phyloP scores from a whole-genome alignment of 2,888 invertebrate species.

The Lycia hirtaria region DNA sequence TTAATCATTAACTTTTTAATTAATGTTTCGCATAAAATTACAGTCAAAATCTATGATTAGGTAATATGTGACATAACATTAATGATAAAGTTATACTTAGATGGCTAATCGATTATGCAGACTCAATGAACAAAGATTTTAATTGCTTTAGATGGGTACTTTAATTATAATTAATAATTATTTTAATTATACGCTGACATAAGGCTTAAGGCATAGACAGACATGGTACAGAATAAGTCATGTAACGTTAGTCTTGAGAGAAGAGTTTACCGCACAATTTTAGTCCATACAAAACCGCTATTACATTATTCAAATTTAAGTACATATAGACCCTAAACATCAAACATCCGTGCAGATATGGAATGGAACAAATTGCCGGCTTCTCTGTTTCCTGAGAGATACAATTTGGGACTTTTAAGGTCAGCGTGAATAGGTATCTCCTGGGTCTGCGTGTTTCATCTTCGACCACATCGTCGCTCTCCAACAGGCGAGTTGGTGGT shows the following conservation, averaged over 20 bases:
- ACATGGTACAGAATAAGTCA: neutral
- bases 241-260: neutral
- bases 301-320: no score
- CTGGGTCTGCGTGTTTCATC: no score
- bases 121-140: constrained; percentile 18
- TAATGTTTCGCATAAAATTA: constrained; percentile 38
- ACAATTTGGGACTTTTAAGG: no score
- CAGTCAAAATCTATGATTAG: constrained; percentile 34
- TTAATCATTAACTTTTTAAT: constrained; percentile 38
- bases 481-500: no score
- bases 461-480: no score
- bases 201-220: neutral
- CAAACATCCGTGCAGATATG: no score
- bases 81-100: constrained; percentile 10
- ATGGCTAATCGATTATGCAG: constrained; percentile 21
- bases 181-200: constrained; percentile 15
- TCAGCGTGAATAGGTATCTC: no score
- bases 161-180: constrained; percentile 13
- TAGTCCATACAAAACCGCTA: no score
- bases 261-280: no score
- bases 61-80: constrained; percentile 40
- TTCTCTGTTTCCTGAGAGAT: no score
- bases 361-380: no score
- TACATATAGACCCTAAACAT: no score
- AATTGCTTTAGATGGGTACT: constrained; percentile 15